Evolutionary conservation across 2,797 vertebrate genomes (phyloP), one percentile per base, ranked within the genome.

Genomic region (Eupleurogrammus muticus): DNA sequence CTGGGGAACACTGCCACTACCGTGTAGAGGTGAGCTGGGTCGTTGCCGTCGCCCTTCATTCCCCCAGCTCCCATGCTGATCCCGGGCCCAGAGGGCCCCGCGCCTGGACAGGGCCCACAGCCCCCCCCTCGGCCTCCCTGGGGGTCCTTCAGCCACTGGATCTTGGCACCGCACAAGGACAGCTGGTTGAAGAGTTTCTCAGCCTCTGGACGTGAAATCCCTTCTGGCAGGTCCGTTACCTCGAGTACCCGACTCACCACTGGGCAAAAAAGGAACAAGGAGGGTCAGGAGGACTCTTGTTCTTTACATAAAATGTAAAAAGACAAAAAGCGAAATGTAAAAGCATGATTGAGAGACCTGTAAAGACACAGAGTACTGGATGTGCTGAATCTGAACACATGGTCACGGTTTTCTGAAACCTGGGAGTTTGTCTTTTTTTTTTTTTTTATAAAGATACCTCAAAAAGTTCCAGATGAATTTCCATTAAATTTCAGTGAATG

Each of bases 161-260:
- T 99, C 93, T 97, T 97, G 95, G 97, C 98, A 42, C 98, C 97
- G 0, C 97, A 97, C 95, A 98, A 94, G 42, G 96, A 96, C 7
- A 99, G 95, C 90, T 99, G 97, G 57, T 96, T 97, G 91, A 99
- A 98, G 91, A 99, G 98, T 78, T 99, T 99, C 87, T 99, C 97
- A 0, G 97, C 97, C 40, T 99, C 97, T 0, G 94, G 97, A 73
- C 97, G 96, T 0, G 97, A 97, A 92, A 99, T 99, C 77, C 98
- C 97, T 83, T 99, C 97, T 3, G 97, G 97, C 73, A 99, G 95
- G 91, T 99, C 97, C 0, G 97, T 99, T 69, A 99, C 97, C 91
- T 99, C 97, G 77, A 99, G 94, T 51, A 99, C 95, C 35, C 96
- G 96, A 87, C 97, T 97, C 87, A 99, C 94, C 84, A 97, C 98